These are phyloP conservation scores for Amphiprion clarkii DNA, from an alignment of 2,797 vertebrate genomes.

Conservation along the genomic window DNA sequence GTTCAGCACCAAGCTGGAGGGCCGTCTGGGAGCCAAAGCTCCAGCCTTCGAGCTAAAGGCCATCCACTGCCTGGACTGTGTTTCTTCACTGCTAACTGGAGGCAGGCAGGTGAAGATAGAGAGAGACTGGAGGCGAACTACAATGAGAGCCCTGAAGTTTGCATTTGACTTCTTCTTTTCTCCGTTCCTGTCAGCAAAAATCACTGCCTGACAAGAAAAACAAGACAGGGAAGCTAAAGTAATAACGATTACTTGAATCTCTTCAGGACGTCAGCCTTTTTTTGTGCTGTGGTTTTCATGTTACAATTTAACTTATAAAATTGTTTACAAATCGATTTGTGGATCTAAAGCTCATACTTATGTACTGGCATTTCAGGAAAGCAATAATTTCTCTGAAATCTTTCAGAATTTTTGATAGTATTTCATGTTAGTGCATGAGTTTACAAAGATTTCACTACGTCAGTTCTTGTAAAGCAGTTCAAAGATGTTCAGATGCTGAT, in stretches of 20 bases:
- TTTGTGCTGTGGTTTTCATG: conserved; percentile 5
- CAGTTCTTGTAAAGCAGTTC: not conserved
- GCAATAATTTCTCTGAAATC: not conserved
- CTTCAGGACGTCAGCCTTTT: conserved; percentile 1
- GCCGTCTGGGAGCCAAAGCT: conserved; percentile 91
- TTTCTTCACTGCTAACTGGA: conserved; percentile 84
- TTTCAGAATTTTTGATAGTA: not conserved
- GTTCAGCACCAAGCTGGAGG: conserved; percentile 96
- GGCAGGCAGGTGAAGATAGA: conserved; percentile 94
- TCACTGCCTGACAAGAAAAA: conserved; percentile 63
- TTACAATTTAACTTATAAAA: not conserved
- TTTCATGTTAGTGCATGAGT: conserved; percentile 21
- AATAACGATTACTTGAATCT: not conserved
- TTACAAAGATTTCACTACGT: conserved; percentile 23
- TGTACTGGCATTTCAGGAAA: not conserved
- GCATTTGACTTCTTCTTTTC: conserved; percentile 98
- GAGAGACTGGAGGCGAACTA: conserved; percentile 92
- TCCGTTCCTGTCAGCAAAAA: conserved; percentile 91
- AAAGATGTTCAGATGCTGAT: not conserved
- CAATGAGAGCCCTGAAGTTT: conserved; percentile 90
- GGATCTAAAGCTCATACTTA: conserved; percentile 2
- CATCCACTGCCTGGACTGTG: conserved; percentile 94
- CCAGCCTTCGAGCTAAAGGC: conserved; percentile 96
- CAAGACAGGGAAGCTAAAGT: not conserved
- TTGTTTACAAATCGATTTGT: conserved; percentile 58